phyloP scores from a whole-genome alignment of 1,140 invertebrate species.

The Bombyx mandarina region DNA sequence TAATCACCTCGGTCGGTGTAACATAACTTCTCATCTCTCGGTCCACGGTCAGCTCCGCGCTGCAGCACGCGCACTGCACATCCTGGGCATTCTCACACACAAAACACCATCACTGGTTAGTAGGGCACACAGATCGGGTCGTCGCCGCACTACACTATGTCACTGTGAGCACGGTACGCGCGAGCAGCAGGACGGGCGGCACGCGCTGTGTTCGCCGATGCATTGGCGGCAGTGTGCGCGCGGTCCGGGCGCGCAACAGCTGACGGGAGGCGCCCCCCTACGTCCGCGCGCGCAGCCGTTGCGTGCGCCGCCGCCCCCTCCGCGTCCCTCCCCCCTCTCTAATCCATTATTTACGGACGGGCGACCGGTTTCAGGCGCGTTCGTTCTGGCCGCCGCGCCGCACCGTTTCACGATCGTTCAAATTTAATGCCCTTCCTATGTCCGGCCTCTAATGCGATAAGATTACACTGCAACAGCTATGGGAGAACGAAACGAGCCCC shows the following conservation, averaged over 20 bases:
- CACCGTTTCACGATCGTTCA: slow-evolving; percentile 49
- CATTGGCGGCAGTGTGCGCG: slow-evolving; percentile 49
- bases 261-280: slow-evolving; percentile 53
- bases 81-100: slow-evolving; percentile 47
- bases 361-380: slow-evolving; percentile 67
- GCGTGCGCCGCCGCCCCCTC: slow-evolving; percentile 22
- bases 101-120: slow-evolving; percentile 33
- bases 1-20: slow-evolving; percentile 67
- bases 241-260: slow-evolving; percentile 63
- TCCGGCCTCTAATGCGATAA: slow-evolving; percentile 68
- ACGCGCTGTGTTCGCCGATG: slow-evolving; percentile 56
- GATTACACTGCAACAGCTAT: slow-evolving; percentile 43
- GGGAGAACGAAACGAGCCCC: slow-evolving; percentile 20
- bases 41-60: slow-evolving; percentile 51
- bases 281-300: slow-evolving; percentile 39
- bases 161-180: slow-evolving; percentile 34
- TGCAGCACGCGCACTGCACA: slow-evolving; percentile 51
- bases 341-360: slow-evolving; percentile 70
- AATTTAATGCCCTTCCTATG: slow-evolving; percentile 70
- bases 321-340: slow-evolving; percentile 35
- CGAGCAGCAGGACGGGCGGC: slow-evolving; percentile 32
- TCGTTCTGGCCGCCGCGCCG: slow-evolving; percentile 52
- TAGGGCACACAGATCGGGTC: slow-evolving; percentile 12
- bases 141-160: slow-evolving; percentile 27
- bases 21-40: slow-evolving; percentile 61